Percentiles rank a stretch among this genome's conserved stretches.
Evolutionary conservation across 2,888 invertebrate species (phyloP).

Genomic region (Adineta ricciae): DNA sequence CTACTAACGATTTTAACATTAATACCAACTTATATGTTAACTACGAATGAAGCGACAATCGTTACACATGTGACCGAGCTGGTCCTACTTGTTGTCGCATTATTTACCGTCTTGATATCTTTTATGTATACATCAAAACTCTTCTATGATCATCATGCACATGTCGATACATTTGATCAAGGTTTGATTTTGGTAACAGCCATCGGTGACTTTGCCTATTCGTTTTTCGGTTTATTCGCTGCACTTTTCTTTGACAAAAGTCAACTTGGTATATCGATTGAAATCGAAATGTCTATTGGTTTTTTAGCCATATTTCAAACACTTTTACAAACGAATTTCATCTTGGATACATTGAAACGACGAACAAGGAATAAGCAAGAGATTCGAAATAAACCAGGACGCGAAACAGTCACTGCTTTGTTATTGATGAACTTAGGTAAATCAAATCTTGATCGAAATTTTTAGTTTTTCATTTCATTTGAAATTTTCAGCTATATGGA

Average conservation of each 20-base stretch:
- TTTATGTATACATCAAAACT: neutral
- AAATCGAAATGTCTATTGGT: neutral
- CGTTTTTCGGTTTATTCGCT: neutral
- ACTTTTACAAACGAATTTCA: conserved; percentile 26
- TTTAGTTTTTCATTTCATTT: too few species aligned
- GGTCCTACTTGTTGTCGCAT: conserved; percentile 8
- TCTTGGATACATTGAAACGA: conserved; percentile 27
- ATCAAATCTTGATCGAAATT: too few species aligned
- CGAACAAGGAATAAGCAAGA: neutral
- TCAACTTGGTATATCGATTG: neutral
- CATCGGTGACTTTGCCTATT: conserved; percentile 10
- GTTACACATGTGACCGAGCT: conserved; percentile 28
- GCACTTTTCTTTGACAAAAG: neutral
- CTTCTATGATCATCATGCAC: neutral
- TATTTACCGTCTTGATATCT: neutral
- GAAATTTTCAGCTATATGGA: conserved; percentile 23
- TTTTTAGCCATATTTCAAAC: conserved; percentile 20
- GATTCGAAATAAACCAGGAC: conserved; percentile 24
- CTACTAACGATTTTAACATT: conserved; percentile 22
- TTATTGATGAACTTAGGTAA: conserved; percentile 25
- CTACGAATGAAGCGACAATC: neutral
- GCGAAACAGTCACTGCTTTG: conserved; percentile 26
- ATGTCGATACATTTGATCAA: conserved; percentile 6
- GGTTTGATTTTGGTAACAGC: neutral
- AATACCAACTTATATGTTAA: neutral